These are phyloP conservation scores for Ptychochromis oligacanthus DNA, from an alignment of 2,113 vertebrate genomes.

Conservation along the genomic window DNA sequence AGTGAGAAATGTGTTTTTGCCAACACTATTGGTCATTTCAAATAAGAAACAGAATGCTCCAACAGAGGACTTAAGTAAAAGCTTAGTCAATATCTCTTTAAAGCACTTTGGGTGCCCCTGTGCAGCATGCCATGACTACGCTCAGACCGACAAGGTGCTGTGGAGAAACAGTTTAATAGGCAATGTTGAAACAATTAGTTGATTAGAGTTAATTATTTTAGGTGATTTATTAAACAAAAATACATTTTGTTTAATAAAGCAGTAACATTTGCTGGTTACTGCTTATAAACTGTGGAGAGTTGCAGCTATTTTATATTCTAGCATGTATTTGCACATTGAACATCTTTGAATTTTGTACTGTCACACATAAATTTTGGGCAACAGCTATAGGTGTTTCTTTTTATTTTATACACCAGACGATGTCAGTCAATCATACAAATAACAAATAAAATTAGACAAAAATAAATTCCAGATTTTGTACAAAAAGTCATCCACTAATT, in stretches of 20 bases:
- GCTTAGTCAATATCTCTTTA: slow-evolving; percentile 60
- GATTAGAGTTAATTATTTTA: not conserved
- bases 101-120: slow-evolving; percentile 40
- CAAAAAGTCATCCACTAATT: not conserved
- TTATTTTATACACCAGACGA: not conserved
- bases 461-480: too few relatives aligned
- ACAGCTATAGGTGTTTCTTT: not conserved
- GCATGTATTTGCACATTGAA: not conserved
- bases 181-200: not conserved
- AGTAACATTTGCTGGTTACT: not conserved
- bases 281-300: not conserved
- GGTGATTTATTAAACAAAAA: not conserved
- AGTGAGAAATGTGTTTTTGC: slow-evolving; percentile 57
- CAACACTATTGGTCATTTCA: slow-evolving; percentile 60
- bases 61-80: slow-evolving; percentile 57
- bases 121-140: slow-evolving; percentile 13
- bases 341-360: not conserved
- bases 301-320: not conserved
- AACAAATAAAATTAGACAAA: too few relatives aligned
- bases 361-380: not conserved
- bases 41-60: slow-evolving; percentile 60
- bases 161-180: not conserved
- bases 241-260: too few relatives aligned
- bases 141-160: not conserved
- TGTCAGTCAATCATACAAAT: not conserved